These are phyloP conservation scores for Microhierax caerulescens DNA, from an alignment of 2,797 vertebrate genomes.

Conservation along the genomic window DNA sequence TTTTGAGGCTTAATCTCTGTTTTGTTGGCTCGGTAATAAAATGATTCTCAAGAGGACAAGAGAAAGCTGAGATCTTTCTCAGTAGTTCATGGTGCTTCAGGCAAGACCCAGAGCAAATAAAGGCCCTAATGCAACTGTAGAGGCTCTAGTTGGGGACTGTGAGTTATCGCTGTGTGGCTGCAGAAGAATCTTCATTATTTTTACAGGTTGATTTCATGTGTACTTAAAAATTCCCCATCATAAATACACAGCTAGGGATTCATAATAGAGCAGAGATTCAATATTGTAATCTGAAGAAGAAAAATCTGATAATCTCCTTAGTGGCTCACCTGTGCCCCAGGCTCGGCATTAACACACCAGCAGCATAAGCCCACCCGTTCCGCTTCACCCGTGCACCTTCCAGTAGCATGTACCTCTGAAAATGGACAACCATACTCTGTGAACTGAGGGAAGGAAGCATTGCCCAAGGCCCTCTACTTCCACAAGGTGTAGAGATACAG, in stretches of 20 bases:
- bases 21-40: constrained; percentile 9
- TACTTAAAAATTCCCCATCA: background rate
- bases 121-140: background rate
- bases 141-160: background rate
- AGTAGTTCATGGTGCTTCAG: background rate
- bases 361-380: background rate
- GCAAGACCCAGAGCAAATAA: background rate
- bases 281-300: background rate
- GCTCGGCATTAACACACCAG: rapidly evolving
- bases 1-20: constrained; percentile 12
- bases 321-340: background rate
- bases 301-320: background rate
- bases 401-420: background rate
- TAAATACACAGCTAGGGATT: background rate
- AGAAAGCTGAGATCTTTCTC: background rate
- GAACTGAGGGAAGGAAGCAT: background rate
- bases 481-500: background rate
- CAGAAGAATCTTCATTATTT: background rate
- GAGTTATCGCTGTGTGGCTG: background rate
- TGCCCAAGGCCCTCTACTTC: background rate
- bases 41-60: background rate
- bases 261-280: background rate
- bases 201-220: background rate
- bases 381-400: background rate
- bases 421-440: background rate